phyloP scores from a whole-genome alignment of 2,888 invertebrate genomes.

The Eugnorisma glareosa region DNA sequence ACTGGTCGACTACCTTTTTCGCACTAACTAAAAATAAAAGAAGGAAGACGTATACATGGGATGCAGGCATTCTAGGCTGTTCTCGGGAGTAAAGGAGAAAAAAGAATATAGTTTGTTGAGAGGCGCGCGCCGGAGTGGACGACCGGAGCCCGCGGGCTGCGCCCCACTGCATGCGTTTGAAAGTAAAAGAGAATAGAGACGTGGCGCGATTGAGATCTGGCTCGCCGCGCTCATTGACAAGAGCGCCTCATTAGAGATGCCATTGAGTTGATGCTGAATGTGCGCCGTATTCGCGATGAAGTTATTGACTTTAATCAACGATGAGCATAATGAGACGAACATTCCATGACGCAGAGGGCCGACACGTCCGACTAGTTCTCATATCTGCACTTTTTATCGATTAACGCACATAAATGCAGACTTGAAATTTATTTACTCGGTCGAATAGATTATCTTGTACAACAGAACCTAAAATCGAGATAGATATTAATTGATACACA shows the following conservation, averaged over 20 bases:
- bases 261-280: slow-evolving; percentile 70
- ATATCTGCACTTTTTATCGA: slow-evolving; percentile 68
- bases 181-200: slow-evolving; percentile 78
- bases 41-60: slow-evolving; percentile 82
- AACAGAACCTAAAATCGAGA: slow-evolving; percentile 48
- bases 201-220: slow-evolving; percentile 74
- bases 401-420: slow-evolving; percentile 52
- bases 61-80: slow-evolving; percentile 84
- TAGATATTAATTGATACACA: slow-evolving; percentile 57
- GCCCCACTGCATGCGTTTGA: slow-evolving; percentile 72
- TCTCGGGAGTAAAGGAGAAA: slow-evolving; percentile 79
- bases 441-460: slow-evolving; percentile 52
- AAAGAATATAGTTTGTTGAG: slow-evolving; percentile 84
- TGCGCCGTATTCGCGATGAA: slow-evolving; percentile 67
- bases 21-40: slow-evolving; percentile 87
- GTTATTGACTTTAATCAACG: slow-evolving; percentile 72
- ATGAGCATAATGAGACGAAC: slow-evolving; percentile 69
- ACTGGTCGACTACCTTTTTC: slow-evolving; percentile 86
- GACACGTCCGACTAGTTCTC: slow-evolving; percentile 65
- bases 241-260: slow-evolving; percentile 79
- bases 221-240: slow-evolving; percentile 77
- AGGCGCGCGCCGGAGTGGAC: slow-evolving; percentile 80
- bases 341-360: slow-evolving; percentile 66
- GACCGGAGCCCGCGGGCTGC: slow-evolving; percentile 68
- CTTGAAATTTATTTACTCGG: slow-evolving; percentile 51